phyloP scores from a whole-genome alignment of 2,113 vertebrate genomes.

The Eulacestoma nigropectus region DNA sequence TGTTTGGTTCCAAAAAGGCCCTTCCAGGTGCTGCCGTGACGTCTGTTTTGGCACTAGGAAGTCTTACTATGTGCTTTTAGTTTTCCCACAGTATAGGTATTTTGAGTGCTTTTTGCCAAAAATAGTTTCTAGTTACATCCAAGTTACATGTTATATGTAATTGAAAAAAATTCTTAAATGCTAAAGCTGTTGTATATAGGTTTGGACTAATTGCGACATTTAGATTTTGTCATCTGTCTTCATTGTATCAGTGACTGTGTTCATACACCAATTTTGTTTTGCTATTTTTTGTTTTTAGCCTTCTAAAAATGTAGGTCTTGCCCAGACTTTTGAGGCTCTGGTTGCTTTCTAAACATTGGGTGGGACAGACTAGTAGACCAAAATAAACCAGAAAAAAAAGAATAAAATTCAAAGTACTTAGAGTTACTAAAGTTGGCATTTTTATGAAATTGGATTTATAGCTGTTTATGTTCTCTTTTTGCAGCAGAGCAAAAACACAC shows the following conservation, averaged over 20 bases:
- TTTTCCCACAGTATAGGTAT: slow-evolving; percentile 17
- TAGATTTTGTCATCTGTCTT: slow-evolving; percentile 11
- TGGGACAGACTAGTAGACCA: slow-evolving; percentile 29
- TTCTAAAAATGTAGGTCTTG: slow-evolving; percentile 42
- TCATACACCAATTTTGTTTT: not conserved
- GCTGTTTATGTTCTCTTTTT: not conserved
- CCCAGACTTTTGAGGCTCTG: slow-evolving; percentile 27
- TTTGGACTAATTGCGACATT: slow-evolving; percentile 17
- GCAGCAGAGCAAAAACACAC: not conserved
- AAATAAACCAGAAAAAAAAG: slow-evolving; percentile 59
- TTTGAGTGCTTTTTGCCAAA: slow-evolving; percentile 3
- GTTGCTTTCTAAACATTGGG: slow-evolving; percentile 69
- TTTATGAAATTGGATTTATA: not conserved
- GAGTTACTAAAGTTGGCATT: not conserved
- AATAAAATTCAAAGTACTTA: slow-evolving; percentile 34
- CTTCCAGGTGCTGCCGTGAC: not conserved
- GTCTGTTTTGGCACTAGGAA: slow-evolving; percentile 29
- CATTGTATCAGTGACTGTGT: not conserved
- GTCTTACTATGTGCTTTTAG: not conserved
- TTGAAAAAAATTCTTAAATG: slow-evolving; percentile 7
- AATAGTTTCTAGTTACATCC: slow-evolving; percentile 19
- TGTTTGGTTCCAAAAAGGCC: not conserved
- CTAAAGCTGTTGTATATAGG: not conserved
- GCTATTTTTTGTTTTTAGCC: not conserved
- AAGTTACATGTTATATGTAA: not conserved